A percentile compares a stretch with the other conserved stretches of the same genome.
These are phyloP conservation scores for Neoarius graeffei DNA, from an alignment of 2,113 vertebrate species.

Conservation along the genomic window DNA sequence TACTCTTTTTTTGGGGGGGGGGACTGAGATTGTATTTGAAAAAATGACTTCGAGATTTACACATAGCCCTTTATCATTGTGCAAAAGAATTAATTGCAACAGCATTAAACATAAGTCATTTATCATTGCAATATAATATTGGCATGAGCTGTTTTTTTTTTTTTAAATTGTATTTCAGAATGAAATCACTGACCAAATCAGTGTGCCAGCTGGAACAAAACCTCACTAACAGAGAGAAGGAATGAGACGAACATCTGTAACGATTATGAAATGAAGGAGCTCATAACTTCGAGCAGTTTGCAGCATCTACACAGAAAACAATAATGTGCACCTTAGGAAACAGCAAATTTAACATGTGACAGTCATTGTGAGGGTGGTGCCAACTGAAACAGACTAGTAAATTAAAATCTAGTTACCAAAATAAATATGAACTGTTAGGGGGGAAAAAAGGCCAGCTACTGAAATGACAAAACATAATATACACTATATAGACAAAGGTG, in stretches of 20 bases:
- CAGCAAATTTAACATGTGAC: not conserved
- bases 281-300: not conserved
- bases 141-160: constrained; percentile 7
- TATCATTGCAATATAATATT: constrained; percentile 22
- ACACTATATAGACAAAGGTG: too few species aligned
- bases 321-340: not conserved
- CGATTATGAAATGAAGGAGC: not conserved
- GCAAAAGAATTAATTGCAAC: not conserved
- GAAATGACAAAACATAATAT: not conserved
- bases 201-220: not conserved
- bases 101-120: constrained; percentile 7
- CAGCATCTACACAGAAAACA: not conserved
- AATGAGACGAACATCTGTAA: not conserved
- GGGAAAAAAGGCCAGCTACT: not conserved
- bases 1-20: too few species aligned
- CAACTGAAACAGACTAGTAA: not conserved
- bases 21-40: too few species aligned
- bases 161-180: not conserved
- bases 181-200: constrained; percentile 3
- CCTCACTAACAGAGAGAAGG: not conserved
- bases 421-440: not conserved
- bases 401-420: not conserved
- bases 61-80: not conserved
- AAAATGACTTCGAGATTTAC: not conserved
- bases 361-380: not conserved